phyloP scores from a whole-genome alignment of 2,888 invertebrate genomes.

The Seira musarum region DNA sequence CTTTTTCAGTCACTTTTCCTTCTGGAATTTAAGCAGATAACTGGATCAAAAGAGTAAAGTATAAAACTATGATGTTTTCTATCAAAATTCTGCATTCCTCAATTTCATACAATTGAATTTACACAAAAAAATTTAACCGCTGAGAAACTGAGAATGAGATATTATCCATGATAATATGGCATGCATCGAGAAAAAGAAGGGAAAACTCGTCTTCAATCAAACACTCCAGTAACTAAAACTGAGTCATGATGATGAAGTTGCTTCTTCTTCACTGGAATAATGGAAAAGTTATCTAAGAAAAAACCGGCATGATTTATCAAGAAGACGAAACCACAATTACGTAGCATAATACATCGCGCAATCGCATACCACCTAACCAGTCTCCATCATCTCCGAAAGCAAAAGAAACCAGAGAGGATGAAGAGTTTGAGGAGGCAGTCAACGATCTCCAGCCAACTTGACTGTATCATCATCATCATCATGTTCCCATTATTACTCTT shows the following conservation, averaged over 20 bases:
- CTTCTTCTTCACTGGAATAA: conserved; percentile 22
- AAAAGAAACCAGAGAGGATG: background rate
- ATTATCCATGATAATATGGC: background rate
- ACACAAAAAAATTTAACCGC: background rate
- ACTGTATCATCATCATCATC: conserved; percentile 48
- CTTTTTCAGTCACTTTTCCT: too few relatives aligned
- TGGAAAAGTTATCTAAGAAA: conserved; percentile 33
- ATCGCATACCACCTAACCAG: conserved; percentile 7
- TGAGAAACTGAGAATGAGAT: conserved; percentile 8
- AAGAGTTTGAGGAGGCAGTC: conserved; percentile 33
- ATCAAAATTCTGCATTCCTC: background rate
- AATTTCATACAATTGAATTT: background rate
- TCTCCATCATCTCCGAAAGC: background rate
- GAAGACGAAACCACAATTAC: conserved; percentile 55
- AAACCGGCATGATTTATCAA: conserved; percentile 50
- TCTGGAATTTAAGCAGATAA: too few relatives aligned
- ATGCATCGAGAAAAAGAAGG: too few relatives aligned
- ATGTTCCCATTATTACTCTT: conserved; percentile 55
- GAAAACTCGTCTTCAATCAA: background rate
- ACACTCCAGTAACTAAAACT: conserved; percentile 29
- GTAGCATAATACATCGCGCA: conserved; percentile 26
- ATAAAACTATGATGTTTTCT: background rate
- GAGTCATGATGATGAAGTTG: conserved; percentile 37
- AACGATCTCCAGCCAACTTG: conserved; percentile 42
- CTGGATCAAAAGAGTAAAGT: background rate